These are phyloP conservation scores for Notechis scutatus DNA, from an alignment of 2,113 vertebrate genomes.

Conservation along the genomic window DNA sequence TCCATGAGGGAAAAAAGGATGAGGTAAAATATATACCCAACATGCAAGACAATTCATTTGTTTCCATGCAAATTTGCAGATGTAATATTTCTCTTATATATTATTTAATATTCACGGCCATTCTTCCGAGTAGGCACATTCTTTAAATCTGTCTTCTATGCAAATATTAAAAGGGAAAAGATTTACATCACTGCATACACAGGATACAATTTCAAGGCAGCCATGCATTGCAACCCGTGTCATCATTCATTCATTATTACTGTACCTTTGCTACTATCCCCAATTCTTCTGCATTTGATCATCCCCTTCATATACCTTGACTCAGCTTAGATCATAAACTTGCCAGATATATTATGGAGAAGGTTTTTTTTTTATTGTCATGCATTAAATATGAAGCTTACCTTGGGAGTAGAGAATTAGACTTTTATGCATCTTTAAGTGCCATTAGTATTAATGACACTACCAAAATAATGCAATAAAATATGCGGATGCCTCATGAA, in stretches of 20 bases:
- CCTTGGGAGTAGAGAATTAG: conserved; percentile 1
- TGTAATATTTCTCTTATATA: background rate
- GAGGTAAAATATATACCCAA: background rate
- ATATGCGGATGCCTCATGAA: background rate
- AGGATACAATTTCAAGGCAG: background rate
- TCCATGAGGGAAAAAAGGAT: background rate
- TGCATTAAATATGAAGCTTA: conserved; percentile 9
- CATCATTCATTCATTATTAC: background rate
- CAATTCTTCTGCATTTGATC: conserved; percentile 13
- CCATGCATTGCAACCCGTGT: background rate
- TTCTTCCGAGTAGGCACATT: background rate
- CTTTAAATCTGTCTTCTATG: background rate
- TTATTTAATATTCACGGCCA: background rate
- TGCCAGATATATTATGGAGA: conserved; percentile 1
- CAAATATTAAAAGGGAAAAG: conserved; percentile 21
- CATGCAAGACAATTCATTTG: background rate
- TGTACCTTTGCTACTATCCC: background rate
- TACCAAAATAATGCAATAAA: conserved; percentile 12
- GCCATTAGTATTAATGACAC: background rate
- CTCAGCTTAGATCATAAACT: conserved; percentile 30
- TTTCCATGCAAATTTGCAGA: background rate
- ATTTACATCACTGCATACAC: background rate
- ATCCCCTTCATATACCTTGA: accelerated
- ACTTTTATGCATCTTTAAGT: conserved; percentile 13
- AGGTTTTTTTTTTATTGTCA: background rate